Evolutionary conservation across 2,888 invertebrate genomes (phyloP).

Genomic region (Hirtodrosophila duncani): DNA sequence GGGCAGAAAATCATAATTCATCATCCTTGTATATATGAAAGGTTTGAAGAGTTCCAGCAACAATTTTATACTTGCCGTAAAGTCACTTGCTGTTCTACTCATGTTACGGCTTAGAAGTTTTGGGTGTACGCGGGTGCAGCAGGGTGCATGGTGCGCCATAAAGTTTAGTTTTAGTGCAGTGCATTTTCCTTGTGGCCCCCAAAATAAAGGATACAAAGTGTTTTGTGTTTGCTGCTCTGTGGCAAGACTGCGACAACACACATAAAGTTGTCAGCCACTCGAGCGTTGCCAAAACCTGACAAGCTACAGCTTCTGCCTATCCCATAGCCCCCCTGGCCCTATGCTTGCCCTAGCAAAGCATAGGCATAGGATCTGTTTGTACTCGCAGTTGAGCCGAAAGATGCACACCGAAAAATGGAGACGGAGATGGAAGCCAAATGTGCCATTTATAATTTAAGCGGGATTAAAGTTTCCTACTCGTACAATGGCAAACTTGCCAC

Average conservation of each 20-base stretch:
- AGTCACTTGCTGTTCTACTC: slow-evolving; percentile 22
- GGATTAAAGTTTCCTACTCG: slow-evolving; percentile 66
- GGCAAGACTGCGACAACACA: slow-evolving; percentile 56
- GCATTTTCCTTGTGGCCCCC: slow-evolving; percentile 26
- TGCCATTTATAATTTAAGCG: slow-evolving; percentile 70
- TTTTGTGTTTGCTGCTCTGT: slow-evolving; percentile 48
- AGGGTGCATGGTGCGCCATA: slow-evolving; percentile 27
- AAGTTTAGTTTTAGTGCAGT: slow-evolving; percentile 41
- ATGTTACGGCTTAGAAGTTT: slow-evolving; percentile 37
- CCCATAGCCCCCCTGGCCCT: background rate
- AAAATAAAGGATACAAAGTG: slow-evolving; percentile 64
- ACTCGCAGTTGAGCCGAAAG: background rate
- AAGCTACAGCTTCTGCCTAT: background rate
- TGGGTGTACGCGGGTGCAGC: slow-evolving; percentile 18
- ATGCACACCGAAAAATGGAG: slow-evolving; percentile 20
- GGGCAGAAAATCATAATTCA: slow-evolving; percentile 45
- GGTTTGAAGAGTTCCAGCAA: slow-evolving; percentile 26
- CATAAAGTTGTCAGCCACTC: slow-evolving; percentile 61
- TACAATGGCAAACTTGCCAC: slow-evolving; percentile 61
- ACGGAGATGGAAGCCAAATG: slow-evolving; percentile 54
- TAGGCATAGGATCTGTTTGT: slow-evolving; percentile 4
- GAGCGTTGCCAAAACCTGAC: slow-evolving; percentile 36
- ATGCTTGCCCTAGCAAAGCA: slow-evolving; percentile 9
- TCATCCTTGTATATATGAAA: slow-evolving; percentile 25
- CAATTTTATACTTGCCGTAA: slow-evolving; percentile 44